phyloP scores from a whole-genome alignment of 2,113 vertebrate genomes.

The Catharus fuscescens region DNA sequence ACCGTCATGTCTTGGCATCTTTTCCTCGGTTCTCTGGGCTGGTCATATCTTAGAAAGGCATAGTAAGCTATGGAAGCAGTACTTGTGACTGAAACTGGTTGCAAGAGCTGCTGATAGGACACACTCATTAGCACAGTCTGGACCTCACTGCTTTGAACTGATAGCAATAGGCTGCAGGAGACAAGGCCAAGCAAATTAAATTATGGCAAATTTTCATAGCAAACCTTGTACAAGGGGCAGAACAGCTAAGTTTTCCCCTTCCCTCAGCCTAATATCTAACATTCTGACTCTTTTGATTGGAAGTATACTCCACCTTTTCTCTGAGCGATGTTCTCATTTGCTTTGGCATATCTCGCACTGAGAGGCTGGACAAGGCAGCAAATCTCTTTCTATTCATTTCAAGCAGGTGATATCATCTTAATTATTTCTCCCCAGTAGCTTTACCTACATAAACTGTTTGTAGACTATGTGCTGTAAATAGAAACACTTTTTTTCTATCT shows the following conservation, averaged over 20 bases:
- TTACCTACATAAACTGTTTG: background rate
- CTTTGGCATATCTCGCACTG: background rate
- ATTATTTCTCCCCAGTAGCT: background rate
- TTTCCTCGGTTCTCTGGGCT: background rate
- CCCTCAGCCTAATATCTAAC: background rate
- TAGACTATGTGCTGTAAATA: background rate
- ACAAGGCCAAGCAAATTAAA: background rate
- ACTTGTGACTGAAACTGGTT: background rate
- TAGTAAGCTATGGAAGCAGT: background rate
- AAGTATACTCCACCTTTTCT: background rate
- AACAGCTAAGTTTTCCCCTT: background rate
- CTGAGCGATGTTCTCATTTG: background rate
- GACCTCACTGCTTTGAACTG: background rate
- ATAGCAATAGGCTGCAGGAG: background rate
- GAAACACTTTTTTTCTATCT: background rate
- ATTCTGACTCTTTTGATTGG: background rate
- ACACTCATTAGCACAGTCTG: background rate
- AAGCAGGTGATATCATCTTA: background rate
- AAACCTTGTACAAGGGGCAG: background rate
- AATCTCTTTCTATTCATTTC: background rate
- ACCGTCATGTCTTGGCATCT: background rate
- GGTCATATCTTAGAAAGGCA: background rate
- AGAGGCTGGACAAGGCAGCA: background rate
- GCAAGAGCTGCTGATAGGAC: background rate
- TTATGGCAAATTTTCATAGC: background rate